Evolutionary conservation across 1,140 invertebrate genomes (phyloP), one percentile per base, ranked within the genome.

Genomic region (Polyergus mexicanus): DNA sequence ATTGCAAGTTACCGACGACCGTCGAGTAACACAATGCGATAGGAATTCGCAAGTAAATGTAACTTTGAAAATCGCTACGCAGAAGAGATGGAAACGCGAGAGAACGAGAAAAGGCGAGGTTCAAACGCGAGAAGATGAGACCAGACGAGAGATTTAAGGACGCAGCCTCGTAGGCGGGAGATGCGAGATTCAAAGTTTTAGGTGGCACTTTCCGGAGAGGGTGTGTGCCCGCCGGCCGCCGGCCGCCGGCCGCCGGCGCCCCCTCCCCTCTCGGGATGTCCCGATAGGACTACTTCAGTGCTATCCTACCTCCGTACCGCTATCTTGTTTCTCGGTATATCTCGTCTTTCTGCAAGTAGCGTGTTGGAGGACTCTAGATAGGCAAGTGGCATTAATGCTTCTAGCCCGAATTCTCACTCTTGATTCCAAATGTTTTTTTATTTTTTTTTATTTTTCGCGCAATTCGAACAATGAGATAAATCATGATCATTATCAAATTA

Each of bases 151-250:
- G 65, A 88, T 85, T 88, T 88, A 86, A 76, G 74, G 51, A 22
- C 22, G 80, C 54, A 47, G 32, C 58, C 41, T 87, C 66, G 86
- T 83, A 75, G 75, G 80, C 76, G 71, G 38, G 66, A 85, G 88
- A 89, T 89, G 62, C 66, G 86, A 91, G 89, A 89, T 90, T 91
- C 86, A 71, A 89, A 91, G 89, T 91, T 91, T 91, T 86, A 88
- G 88, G 54, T 69, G 84, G 22, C 84, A 90, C 88, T 91, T 88
- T 86, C 60, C 25, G 54, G 47, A 51, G 44, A 69, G 71, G 16
- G 28, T 81, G 63, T 86, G 68, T 56, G 60, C 62, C 65, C 10
- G 54, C 56, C 32, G 86, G 84, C 85, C n/a, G n/a, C n/a, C n/a
- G n/a, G n/a, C n/a, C n/a, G n/a, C n/a, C n/a, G n/a, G n/a, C 65